Evolutionary conservation across 2,113 vertebrate species (phyloP).

Genomic region (Pelecanus crispus): DNA sequence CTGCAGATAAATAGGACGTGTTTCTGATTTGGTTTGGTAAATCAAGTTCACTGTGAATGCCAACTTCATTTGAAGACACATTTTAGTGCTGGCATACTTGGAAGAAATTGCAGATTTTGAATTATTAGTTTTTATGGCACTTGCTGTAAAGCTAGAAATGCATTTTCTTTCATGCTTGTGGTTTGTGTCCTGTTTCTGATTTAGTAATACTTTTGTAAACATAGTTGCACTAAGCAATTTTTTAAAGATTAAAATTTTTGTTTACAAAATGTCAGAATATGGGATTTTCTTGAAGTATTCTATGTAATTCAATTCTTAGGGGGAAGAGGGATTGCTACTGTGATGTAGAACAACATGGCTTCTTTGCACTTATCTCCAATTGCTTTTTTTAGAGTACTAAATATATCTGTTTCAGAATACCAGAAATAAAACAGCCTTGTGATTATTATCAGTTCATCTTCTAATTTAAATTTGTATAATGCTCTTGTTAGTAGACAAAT

Average conservation of each 20-base stretch:
- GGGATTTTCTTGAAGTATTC: slow-evolving; percentile 14
- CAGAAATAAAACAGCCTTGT: background rate
- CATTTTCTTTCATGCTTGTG: slow-evolving; percentile 6
- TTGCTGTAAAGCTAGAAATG: slow-evolving; percentile 38
- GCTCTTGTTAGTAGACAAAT: background rate
- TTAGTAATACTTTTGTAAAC: slow-evolving; percentile 30
- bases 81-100: background rate
- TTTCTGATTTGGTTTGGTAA: background rate
- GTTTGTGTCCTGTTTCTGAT: slow-evolving; percentile 25
- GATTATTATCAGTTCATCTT: background rate
- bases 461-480: background rate
- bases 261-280: slow-evolving; percentile 31
- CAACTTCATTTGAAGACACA: background rate
- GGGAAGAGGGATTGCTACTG: background rate
- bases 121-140: background rate
- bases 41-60: background rate
- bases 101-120: background rate
- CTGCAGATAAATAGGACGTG: background rate
- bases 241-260: slow-evolving; percentile 47
- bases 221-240: slow-evolving; percentile 10
- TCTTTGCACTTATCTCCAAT: background rate
- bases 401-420: background rate
- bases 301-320: background rate
- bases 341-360: background rate
- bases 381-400: background rate